Percentiles rank a stretch among this genome's conserved stretches.
These are phyloP conservation scores for Platyrinchus mystaceus DNA, from an alignment of 2,797 vertebrate genomes.

Conservation along the genomic window DNA sequence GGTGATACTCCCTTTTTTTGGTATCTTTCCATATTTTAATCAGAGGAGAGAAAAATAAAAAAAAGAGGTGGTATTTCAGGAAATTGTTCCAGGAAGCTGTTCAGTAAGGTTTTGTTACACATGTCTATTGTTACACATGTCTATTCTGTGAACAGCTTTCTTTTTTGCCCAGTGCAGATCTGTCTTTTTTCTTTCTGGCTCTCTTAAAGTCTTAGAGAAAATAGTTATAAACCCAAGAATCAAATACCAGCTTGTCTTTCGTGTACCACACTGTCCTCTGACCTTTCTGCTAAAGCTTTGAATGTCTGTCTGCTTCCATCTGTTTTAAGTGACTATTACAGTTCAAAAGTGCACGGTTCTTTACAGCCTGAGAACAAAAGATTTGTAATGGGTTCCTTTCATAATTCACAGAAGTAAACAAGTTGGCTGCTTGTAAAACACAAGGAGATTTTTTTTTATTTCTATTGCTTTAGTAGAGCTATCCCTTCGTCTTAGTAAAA, in stretches of 20 bases:
- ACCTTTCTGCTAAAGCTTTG: conserved; percentile 53
- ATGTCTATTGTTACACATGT: background rate
- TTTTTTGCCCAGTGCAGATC: background rate
- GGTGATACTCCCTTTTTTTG: background rate
- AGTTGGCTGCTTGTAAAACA: conserved; percentile 33
- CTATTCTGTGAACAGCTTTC: background rate
- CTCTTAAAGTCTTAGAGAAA: conserved; percentile 46
- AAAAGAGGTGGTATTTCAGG: background rate
- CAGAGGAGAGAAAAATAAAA: background rate
- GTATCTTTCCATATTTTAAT: background rate
- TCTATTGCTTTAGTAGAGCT: conserved; percentile 1
- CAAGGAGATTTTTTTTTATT: conserved; percentile 13
- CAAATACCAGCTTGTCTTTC: conserved; percentile 38
- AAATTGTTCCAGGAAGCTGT: background rate
- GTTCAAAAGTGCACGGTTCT: conserved; percentile 43
- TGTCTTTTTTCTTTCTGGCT: conserved; percentile 13
- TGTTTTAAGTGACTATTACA: conserved; percentile 37
- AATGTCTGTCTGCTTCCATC: conserved; percentile 41
- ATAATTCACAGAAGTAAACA: conserved; percentile 33
- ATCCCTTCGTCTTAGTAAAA: conserved; percentile 30
- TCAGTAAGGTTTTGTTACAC: background rate
- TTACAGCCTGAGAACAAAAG: conserved; percentile 33
- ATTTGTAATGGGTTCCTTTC: background rate
- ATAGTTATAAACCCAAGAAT: background rate
- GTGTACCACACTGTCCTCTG: conserved; percentile 11